Base-by-base conservation (phyloP, 2,113 vertebrate genomes). In the Gavialis gangeticus region DNA sequence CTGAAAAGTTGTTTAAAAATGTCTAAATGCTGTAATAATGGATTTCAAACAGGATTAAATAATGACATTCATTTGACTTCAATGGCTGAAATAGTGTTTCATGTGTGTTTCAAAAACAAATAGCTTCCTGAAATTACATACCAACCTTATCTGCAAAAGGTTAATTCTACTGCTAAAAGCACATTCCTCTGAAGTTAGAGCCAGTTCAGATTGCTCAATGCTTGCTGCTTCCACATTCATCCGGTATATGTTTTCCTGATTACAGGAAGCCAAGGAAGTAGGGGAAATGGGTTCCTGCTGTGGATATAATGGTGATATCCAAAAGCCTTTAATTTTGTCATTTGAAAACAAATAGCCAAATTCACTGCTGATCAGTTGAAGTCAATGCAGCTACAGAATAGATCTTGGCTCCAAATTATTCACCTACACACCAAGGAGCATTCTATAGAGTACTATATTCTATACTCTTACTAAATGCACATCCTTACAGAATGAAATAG, bases 171-270 rank as follows among this genome's bases (percentile, higher is more conserved):
- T 93, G 80, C 85, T 95, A 84, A 94, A 96, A 95, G 89, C 83
- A 94, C 96, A 95, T 97, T 96, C 96, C 94, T 93, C 82, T 91
- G 69, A 91, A 96, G 91, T 95, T 78, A 94, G 87, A 96, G 91
- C 37, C 58, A 16, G 46, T 75, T 75, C 93, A 94, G 87, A 82
- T 93, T 96, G 96, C 21, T 79, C 27, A 62, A 37, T 28, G 19
- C 25, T 93, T 83, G 82, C 84, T 91, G 34, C 88, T 94, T 92
- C 80, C 34, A 89, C 71, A 71, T 86, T 77, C 64, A 78, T 88
- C 91, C 95, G 93, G 93, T 95, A 56, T 92, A 46, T 46, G 69
- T 75, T 95, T 92, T 91, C 64, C 78, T 27, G 4, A 94, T 81
- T 27, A 92, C 76, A 85, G 54, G 24, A 15, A 60, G 17, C 11